Base-by-base conservation (phyloP, 2,888 invertebrate genomes). In the Lasioglossum morio region DNA sequence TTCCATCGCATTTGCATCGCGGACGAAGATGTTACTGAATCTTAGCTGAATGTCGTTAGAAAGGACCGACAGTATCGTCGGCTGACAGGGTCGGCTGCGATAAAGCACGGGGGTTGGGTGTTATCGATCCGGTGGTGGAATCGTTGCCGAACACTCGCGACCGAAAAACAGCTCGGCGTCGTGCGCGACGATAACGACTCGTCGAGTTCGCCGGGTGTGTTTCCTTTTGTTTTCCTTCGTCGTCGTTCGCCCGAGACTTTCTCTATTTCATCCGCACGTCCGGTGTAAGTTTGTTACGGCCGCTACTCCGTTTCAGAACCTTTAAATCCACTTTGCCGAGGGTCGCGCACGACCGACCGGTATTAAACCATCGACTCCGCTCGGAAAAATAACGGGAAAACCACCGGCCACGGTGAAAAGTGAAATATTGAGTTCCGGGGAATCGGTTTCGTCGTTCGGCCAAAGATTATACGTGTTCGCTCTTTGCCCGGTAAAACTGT, bases 31-130 rank as follows among this genome's bases (percentile, higher is more conserved):
- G 87, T 90, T 84, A 77, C 81, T n/a, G 85, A 84, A 81, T 88
- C 81, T 87, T 89, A 85, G 81, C 57, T 70, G 80, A 87, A 87
- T 87, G 81, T 87, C 83, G 76, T 83, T 83, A 83, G 78, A 81
- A 78, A 69, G 72, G 83, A 78, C 37, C 69, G 87, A 83, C 83
- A 82, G 76, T 79, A 82, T 77, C 77, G 43, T 57, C 57, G 77
- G 30, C 30, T 30, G 30, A 30, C 30, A 30, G 30, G 16, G 46
- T 37, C 37, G n/a, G 12, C 40, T 40, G 14, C 40, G 70, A 40
- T 70, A 70, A 86, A 86, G 63, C 82, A 82, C 60, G 79, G 5
- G 16, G 60, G 27, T 12, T 12, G n/a, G 57, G n/a, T 53, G 37
- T 16, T 79, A 79, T 85, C 85, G 85, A 85, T 83, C 72, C 46